Evolutionary conservation across 2,113 vertebrate genomes (phyloP), one percentile per base, ranked within the genome.

Genomic region (Phaethornis superciliosus): DNA sequence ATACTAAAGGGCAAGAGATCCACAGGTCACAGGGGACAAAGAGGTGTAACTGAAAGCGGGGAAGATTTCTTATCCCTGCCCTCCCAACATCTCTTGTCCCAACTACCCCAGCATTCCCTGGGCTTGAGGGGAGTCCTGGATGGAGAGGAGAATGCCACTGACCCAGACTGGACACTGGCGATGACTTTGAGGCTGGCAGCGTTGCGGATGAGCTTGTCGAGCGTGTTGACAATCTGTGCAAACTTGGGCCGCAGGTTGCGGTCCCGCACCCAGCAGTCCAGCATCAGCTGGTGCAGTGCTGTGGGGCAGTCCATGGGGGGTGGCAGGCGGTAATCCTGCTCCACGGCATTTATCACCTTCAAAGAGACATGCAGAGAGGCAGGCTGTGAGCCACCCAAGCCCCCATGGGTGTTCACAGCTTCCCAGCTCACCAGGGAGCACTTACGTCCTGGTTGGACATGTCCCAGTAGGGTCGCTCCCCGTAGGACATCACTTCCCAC

Each of bases 361-460:
- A 21, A 44, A 33, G 54, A 76, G 7, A 89, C 7, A 26, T 0
- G 24, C 6, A 22, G 56, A 22, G 56, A 92, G 42, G 56, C 15
- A 23, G 28, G 33, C 13, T 54, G 76, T 88, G 54, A 92, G 64
- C 30, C 40, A 67, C 24, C 5, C 6, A 10, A 32, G 16, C 19
- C 65, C 44, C 27, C 65, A 28, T 1, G 21, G 35, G 65, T 13
- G 35, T 21, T 46, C 15, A 12, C 4, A 59, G 47, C 32, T 32
- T 44, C 47, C 51, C 2, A 40, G 0, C 17, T 35, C 28, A 54
- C 19, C 44, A 23, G 18, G 33, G 24, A 85, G 47, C 77, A 97
- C 99, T 99, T 96, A 99, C 99, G 22, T 99, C 99, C 96, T 99
- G 99, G 98, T 99, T 99, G 97, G 99, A 99, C 99, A 99, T 99